These are phyloP conservation scores for Oryzias woworae DNA, from an alignment of 2,113 vertebrate genomes.

Conservation along the genomic window DNA sequence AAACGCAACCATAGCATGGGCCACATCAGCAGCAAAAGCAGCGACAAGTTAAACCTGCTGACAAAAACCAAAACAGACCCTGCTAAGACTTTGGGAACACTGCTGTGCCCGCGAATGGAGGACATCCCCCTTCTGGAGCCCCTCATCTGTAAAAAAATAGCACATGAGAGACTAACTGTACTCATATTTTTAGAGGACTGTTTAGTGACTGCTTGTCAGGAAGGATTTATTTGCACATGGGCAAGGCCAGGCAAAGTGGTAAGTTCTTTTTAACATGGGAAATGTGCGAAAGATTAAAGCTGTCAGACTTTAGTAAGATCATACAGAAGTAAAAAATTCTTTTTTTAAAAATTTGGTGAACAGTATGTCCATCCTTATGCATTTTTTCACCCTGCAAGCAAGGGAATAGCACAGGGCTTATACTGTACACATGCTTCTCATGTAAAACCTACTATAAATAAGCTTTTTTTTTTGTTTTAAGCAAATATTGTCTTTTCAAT, in stretches of 20 bases:
- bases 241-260: slow-evolving; percentile 99
- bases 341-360: slow-evolving; percentile 38
- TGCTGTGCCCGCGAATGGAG: slow-evolving; percentile 97
- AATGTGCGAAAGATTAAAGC: slow-evolving; percentile 37
- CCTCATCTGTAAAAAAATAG: slow-evolving; percentile 99
- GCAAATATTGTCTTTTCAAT: slow-evolving; percentile 22
- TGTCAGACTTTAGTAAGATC: slow-evolving; percentile 18
- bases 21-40: slow-evolving; percentile 99
- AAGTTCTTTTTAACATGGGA: slow-evolving; percentile 81
- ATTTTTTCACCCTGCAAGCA: slow-evolving; percentile 21
- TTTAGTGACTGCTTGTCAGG: slow-evolving; percentile 99
- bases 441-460: slow-evolving; percentile 20
- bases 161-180: slow-evolving; percentile 98
- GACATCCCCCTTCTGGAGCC: slow-evolving; percentile 98
- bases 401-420: slow-evolving; percentile 11
- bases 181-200: slow-evolving; percentile 99
- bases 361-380: slow-evolving; percentile 25
- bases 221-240: slow-evolving; percentile 99
- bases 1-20: slow-evolving; percentile 99
- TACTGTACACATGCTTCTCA: slow-evolving; percentile 37
- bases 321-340: slow-evolving; percentile 14
- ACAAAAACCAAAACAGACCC: slow-evolving; percentile 86
- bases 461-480: slow-evolving; percentile 26
- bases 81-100: slow-evolving; percentile 95
- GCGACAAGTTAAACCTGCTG: slow-evolving; percentile 93